Conservation (phyloP, 2,113 vertebrate genomes). For the Columba janthina region DNA sequence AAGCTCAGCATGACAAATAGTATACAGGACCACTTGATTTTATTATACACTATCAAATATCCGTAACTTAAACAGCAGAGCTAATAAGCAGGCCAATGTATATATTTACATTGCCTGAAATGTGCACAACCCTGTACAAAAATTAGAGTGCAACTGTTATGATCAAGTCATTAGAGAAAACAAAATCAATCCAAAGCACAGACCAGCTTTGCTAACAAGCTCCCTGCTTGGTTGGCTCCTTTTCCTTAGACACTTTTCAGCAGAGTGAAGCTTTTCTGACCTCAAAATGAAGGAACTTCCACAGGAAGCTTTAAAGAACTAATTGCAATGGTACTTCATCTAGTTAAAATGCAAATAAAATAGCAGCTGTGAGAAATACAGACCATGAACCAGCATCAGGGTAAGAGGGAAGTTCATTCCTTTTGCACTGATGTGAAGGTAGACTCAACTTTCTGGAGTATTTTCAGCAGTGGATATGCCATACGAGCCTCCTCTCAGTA, state of each 20-base stretch:
- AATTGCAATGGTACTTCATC: not conserved
- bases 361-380: not conserved
- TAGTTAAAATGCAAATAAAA: not conserved
- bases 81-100: constrained; percentile 67
- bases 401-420: not conserved
- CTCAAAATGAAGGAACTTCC: not conserved
- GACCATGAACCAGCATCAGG: not conserved
- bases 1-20: constrained; percentile 70
- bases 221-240: not conserved
- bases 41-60: constrained; percentile 69
- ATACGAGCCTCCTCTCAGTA: rapidly evolving
- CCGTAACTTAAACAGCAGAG: constrained; percentile 58
- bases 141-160: constrained; percentile 64
- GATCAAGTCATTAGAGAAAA: constrained; percentile 62
- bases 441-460: not conserved
- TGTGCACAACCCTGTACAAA: constrained; percentile 55
- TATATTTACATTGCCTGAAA: constrained; percentile 71
- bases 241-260: not conserved
- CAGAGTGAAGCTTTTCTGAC: not conserved
- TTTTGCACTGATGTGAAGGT: not conserved
- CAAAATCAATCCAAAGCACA: constrained; percentile 44
- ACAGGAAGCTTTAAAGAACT: not conserved
- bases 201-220: constrained; percentile 22
- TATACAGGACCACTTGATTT: constrained; percentile 63
- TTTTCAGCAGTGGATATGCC: not conserved